phyloP scores from a whole-genome alignment of 2,797 vertebrate species.

The Typhlichthys eigenmanni region DNA sequence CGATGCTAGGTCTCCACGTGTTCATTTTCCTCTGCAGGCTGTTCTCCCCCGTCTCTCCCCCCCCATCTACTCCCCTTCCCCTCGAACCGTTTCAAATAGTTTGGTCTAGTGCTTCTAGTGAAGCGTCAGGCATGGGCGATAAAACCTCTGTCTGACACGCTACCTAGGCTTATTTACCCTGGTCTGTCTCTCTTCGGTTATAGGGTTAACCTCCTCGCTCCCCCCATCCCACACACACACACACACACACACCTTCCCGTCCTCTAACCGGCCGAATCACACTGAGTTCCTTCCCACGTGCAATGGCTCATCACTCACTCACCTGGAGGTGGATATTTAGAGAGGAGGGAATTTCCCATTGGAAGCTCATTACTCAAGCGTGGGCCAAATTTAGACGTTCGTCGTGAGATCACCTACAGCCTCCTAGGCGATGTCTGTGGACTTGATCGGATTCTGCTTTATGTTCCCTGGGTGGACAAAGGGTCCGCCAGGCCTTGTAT shows the following conservation, averaged over 20 bases:
- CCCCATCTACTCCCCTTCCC: neutral
- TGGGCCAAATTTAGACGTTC: slow-evolving; percentile 55
- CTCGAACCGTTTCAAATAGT: slow-evolving; percentile 30
- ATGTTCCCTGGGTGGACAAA: neutral
- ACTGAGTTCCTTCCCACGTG: slow-evolving; percentile 29
- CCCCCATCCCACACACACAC: slow-evolving; percentile 4
- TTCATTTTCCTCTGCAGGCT: slow-evolving; percentile 16
- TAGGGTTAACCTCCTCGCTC: slow-evolving; percentile 14
- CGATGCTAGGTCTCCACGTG: slow-evolving; percentile 35
- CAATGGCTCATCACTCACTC: slow-evolving; percentile 54
- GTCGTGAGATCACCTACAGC: slow-evolving; percentile 41
- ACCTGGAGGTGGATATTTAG: slow-evolving; percentile 56
- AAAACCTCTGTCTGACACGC: slow-evolving; percentile 33
- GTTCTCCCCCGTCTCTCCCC: neutral
- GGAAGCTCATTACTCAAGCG: slow-evolving; percentile 62
- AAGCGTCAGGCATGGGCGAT: slow-evolving; percentile 50
- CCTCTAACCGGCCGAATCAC: neutral
- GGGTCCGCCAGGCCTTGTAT: no score
- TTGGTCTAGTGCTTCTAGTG: slow-evolving; percentile 61
- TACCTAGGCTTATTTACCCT: slow-evolving; percentile 42
- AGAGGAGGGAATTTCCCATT: slow-evolving; percentile 43
- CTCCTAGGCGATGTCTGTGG: slow-evolving; percentile 22
- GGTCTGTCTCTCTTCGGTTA: neutral
- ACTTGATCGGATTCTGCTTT: slow-evolving; percentile 18
- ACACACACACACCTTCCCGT: neutral